Conservation (phyloP, 2,888 invertebrate genomes). For the Cephonodes hylas region DNA sequence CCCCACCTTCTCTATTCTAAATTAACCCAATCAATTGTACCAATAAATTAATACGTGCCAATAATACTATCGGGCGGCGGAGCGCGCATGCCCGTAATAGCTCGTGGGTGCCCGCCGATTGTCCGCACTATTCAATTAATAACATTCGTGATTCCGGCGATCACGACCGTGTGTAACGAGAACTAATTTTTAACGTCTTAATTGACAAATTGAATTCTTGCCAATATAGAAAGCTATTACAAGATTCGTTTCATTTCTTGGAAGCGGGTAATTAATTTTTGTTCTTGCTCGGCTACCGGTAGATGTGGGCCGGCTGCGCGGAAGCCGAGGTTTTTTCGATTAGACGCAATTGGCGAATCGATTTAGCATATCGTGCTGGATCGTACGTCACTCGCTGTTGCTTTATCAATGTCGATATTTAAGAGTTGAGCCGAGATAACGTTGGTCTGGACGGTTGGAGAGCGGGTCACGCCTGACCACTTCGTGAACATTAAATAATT, state of each 20-base stretch:
- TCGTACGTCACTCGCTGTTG: constrained; percentile 51
- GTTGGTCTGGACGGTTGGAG: constrained; percentile 45
- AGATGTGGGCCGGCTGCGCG: constrained; percentile 29
- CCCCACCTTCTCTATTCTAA: constrained; percentile 69
- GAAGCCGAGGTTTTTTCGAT: constrained; percentile 25
- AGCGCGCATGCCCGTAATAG: constrained; percentile 57
- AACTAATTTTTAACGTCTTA: constrained; percentile 56
- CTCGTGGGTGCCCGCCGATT: constrained; percentile 64
- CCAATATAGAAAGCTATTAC: constrained; percentile 46
- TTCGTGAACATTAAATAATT: constrained; percentile 70
- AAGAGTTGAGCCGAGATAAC: constrained; percentile 62
- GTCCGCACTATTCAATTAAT: constrained; percentile 71
- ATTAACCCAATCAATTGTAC: constrained; percentile 66
- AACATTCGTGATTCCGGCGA: constrained; percentile 59
- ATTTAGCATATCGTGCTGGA: constrained; percentile 51
- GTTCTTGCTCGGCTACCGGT: constrained; percentile 39
- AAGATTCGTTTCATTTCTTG: constrained; percentile 42
- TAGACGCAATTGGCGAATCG: constrained; percentile 33
- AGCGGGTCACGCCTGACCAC: constrained; percentile 61
- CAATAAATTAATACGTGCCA: constrained; percentile 70
- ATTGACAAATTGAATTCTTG: constrained; percentile 57
- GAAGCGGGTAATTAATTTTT: constrained; percentile 42
- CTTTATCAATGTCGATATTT: constrained; percentile 65
- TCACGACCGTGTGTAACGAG: constrained; percentile 48
- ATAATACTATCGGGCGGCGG: constrained; percentile 58